Base-by-base conservation (phyloP, 2,113 vertebrate species). In the Neomonachus schauinslandi region DNA sequence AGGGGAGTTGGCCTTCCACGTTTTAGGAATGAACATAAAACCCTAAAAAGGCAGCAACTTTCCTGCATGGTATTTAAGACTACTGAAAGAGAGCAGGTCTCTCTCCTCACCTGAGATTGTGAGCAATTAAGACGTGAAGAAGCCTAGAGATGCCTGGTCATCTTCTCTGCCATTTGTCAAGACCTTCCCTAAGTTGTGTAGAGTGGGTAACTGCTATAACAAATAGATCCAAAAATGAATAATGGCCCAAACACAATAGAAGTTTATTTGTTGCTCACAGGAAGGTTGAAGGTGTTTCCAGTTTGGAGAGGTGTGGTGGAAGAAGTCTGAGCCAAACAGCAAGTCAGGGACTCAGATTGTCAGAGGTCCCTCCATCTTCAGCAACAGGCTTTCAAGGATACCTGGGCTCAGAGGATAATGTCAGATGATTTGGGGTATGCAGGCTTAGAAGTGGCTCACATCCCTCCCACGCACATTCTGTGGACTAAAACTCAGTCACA, bases 81-180 rank as follows among this genome's bases (percentile, higher is more conserved):
- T 31, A 9, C 28, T 88, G 9, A 85, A 80, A 76, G 33, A 74
- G 4, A 65, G 28, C 22, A 76, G 12, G 9, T 61, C 6, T 79
- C 18, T 28, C 8, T 33, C 4, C 12, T 83, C n/a, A 84, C 69
- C 31, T 15, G 55, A 89, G 42, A 80, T 19, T 24, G 21, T 92
- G 46, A 95, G 83, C 51, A 65, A 88, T 53, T 39, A 61, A 65
- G 46, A 77, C 2, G 10, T 85, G 51, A 89, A 63, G 65, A 67
- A n/a, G 26, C 51, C 83, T 61, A 11, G 7, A 89, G 39, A 18
- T 4, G 4, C 26, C 9, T 36, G 5, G 11, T 39, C 63, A 74
- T 94, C 39, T 89, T 89, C 63, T 88, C 61, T 59, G 49, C 26
- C 33, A 67, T 72, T 67, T 96, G 46, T 89, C 82, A 95, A 83